Base-by-base conservation (phyloP, 2,797 vertebrate species). In the Macropodus opercularis region DNA sequence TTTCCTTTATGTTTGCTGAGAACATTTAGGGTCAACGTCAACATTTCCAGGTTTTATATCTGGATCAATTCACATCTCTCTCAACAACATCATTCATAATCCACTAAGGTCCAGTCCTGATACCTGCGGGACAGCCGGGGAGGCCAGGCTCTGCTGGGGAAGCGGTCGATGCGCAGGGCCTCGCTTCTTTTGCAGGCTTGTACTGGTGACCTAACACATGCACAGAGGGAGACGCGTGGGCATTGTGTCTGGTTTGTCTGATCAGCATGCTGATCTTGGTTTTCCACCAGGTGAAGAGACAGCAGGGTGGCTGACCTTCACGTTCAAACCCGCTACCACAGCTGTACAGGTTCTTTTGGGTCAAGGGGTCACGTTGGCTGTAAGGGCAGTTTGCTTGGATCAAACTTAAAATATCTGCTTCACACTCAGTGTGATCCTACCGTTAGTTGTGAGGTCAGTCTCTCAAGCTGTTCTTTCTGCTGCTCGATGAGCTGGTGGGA, bases 401-500 rank as follows among this genome's bases (percentile, higher is more conserved):
- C 31, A 32, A 3, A 35, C 32, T 10, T 35, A 15, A 14, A 35
- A 8, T 15, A 4, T 35, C 32, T 14, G 4, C 6, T 6, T 15
- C 6, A 14, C 32, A 1, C 14, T 6, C 14, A 15, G 38, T 3
- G 1, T 31, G 32, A 26, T 18, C 88, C 87, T 93, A 98, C 97
- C 94, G 92, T 91, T 38, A 96, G 89, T 59, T 96, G 94, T 76
- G 89, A 80, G 26, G 89, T 90, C 73, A 96, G 88, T 50, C 88
- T 91, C 58, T 96, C 92, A 51, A 97, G 94, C 72, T 94, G 93
- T 60, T 93, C 91, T 80, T 93, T 95, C 75, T 98, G 97, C 79
- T 86, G 92, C 77, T 94, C 91, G 57, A 96, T 94, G 72, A 97
- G 86, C 97, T 98, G 85, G 13, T 14, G 35, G 46, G 39, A 8